Evolutionary conservation across 2,888 invertebrate genomes (phyloP).

Genomic region (Sphaerophoria taeniata): DNA sequence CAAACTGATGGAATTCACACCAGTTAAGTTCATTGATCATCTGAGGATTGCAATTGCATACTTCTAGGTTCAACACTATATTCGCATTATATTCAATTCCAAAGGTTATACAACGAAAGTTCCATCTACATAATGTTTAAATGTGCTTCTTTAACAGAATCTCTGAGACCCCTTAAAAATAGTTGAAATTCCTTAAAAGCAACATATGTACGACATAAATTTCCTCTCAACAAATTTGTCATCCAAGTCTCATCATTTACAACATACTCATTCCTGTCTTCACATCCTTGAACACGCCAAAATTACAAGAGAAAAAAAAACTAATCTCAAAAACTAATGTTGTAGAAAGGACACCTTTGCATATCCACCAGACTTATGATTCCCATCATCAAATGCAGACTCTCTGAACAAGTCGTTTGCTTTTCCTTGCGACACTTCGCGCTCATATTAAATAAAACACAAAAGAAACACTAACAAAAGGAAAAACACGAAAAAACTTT

Average conservation of each 20-base stretch:
- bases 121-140: too few relatives aligned
- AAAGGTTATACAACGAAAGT: too few relatives aligned
- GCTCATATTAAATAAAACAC: slow-evolving; percentile 1
- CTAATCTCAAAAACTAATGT: neutral
- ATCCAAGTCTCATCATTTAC: slow-evolving; percentile 3
- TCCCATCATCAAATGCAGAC: neutral
- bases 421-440: slow-evolving; percentile 8
- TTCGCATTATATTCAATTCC: too few relatives aligned
- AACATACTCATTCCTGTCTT: neutral
- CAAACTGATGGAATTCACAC: too few relatives aligned
- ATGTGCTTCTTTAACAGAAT: too few relatives aligned
- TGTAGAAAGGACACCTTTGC: neutral
- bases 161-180: neutral
- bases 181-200: neutral
- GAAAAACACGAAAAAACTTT: too few relatives aligned
- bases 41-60: too few relatives aligned
- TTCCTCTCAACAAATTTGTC: neutral
- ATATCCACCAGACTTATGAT: too few relatives aligned
- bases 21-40: too few relatives aligned
- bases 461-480: neutral
- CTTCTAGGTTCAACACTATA: too few relatives aligned
- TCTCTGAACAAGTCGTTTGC: neutral
- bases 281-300: neutral
- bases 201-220: neutral
- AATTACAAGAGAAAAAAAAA: neutral